Conservation (phyloP, 2,888 invertebrate genomes). For the Minunthozetes semirufus region DNA sequence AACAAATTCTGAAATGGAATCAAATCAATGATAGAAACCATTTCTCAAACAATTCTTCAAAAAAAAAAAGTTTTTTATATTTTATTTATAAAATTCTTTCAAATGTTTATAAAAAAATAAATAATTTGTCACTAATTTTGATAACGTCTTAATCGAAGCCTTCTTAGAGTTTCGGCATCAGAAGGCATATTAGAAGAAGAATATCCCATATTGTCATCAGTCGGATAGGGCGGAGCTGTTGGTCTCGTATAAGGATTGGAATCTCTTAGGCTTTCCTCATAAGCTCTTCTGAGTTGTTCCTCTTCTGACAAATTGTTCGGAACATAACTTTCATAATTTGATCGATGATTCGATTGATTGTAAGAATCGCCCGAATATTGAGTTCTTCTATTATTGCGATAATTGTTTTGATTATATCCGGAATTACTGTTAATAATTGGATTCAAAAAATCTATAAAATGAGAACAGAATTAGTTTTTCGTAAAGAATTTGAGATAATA, state of each 20-base stretch:
- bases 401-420: not conserved
- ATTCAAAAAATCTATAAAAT: not conserved
- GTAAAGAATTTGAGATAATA: not conserved
- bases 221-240: slow-evolving; percentile 14
- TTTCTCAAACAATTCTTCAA: not conserved
- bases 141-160: not conserved
- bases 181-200: not conserved
- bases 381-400: not conserved
- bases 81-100: not conserved
- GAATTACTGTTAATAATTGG: not conserved
- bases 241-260: not conserved
- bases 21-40: not conserved
- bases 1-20: not conserved
- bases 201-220: not conserved
- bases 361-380: not conserved
- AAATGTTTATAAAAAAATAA: not conserved
- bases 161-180: not conserved
- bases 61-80: not conserved
- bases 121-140: slow-evolving; percentile 1
- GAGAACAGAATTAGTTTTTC: not conserved
- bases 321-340: slow-evolving; percentile 21
- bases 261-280: slow-evolving; percentile 35
- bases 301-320: slow-evolving; percentile 39
- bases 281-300: slow-evolving; percentile 38
- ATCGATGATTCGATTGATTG: not conserved